Conservation (phyloP, 2,797 vertebrate species). For the Podarcis lilfordi region DNA sequence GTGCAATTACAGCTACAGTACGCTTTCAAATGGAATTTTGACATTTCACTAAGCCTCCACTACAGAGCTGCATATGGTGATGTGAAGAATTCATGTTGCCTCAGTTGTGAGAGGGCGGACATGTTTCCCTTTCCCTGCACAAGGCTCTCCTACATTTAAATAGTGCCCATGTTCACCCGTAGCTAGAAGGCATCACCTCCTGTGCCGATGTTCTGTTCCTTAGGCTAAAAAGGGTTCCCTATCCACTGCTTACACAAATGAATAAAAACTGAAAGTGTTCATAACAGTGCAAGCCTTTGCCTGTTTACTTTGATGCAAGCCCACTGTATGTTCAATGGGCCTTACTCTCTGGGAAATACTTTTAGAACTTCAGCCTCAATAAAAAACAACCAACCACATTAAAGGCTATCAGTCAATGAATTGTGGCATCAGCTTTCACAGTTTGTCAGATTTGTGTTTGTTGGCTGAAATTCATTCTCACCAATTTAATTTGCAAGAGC, state of each 20-base stretch:
- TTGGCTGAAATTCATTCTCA: neutral
- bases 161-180: neutral
- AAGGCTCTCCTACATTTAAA: neutral
- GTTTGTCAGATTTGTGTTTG: neutral
- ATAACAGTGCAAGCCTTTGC: no score
- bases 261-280: no score
- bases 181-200: neutral
- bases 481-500: neutral
- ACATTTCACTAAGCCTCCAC: neutral
- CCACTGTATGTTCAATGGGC: no score
- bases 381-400: no score
- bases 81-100: constrained; percentile 8
- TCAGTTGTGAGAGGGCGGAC: neutral
- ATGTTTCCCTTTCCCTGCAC: no score
- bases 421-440: neutral
- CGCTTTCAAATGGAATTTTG: neutral
- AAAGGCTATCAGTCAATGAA: neutral
- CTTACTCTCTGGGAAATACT: no score
- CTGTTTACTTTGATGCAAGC: no score
- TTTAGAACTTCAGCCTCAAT: no score
- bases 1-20: neutral
- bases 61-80: neutral
- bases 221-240: neutral
- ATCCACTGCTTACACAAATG: no score
- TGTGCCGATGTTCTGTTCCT: neutral